phyloP scores from a whole-genome alignment of 2,797 vertebrate species.

The Neosilurus hyrtlii region DNA sequence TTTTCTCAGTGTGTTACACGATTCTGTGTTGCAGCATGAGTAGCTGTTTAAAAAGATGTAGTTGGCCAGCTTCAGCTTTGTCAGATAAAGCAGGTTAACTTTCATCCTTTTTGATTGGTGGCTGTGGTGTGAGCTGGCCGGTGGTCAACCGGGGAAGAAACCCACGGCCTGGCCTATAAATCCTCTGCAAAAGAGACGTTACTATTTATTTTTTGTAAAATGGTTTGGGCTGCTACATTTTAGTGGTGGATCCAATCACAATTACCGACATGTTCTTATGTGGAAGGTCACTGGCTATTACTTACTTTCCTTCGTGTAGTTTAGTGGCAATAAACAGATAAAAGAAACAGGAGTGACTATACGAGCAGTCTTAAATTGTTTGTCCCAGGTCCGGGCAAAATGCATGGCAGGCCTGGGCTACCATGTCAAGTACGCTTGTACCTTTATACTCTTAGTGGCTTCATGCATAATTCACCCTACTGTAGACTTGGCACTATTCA shows the following conservation, averaged over 20 bases:
- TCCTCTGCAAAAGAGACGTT: background rate
- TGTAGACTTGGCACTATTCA: slow-evolving; percentile 72
- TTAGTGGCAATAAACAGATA: background rate
- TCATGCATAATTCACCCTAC: slow-evolving; percentile 78
- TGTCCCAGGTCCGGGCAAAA: background rate
- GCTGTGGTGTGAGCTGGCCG: background rate
- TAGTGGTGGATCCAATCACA: background rate
- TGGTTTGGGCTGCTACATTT: background rate
- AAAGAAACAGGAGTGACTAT: background rate
- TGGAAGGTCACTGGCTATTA: background rate
- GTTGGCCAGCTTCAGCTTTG: too few relatives aligned
- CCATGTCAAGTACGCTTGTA: slow-evolving; percentile 45
- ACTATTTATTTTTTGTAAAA: background rate
- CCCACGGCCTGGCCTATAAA: background rate
- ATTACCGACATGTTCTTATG: background rate
- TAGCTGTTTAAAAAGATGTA: background rate
- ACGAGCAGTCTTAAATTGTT: background rate
- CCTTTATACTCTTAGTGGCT: slow-evolving; percentile 72
- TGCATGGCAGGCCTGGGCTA: background rate
- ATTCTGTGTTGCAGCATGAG: too few relatives aligned
- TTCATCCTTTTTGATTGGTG: background rate
- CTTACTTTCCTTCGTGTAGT: background rate
- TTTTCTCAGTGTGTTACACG: background rate
- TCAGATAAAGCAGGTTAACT: background rate
- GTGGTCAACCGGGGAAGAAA: background rate